Conservation (phyloP, 2,113 vertebrate species). For the Cariama cristata region DNA sequence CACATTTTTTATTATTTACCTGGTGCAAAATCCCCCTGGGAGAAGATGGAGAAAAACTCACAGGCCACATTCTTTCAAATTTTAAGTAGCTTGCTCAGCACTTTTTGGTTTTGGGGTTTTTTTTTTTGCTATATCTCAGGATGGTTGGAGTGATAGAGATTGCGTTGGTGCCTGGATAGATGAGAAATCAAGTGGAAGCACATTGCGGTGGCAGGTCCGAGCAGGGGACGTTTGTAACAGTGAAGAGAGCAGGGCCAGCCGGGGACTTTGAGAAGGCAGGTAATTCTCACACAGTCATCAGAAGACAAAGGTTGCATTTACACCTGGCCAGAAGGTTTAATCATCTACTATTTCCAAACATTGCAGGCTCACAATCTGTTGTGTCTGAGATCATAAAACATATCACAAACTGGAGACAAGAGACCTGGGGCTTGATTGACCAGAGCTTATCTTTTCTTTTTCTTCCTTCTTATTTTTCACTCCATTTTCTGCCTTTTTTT, state of each 20-base stretch:
- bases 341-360: constrained; percentile 98
- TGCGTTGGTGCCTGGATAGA: neutral
- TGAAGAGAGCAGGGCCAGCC: constrained; percentile 32
- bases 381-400: constrained; percentile 81
- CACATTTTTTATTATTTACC: constrained; percentile 80
- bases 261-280: constrained; percentile 62
- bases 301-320: constrained; percentile 99
- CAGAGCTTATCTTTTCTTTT: constrained; percentile 52
- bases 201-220: neutral
- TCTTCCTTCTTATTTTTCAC: constrained; percentile 49
- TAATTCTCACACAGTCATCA: constrained; percentile 80
- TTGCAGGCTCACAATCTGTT: constrained; percentile 80
- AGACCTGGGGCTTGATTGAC: constrained; percentile 46
- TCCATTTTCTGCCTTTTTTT: neutral
- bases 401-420: constrained; percentile 67
- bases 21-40: constrained; percentile 64
- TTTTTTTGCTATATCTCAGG: neutral
- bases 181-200: neutral
- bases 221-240: neutral
- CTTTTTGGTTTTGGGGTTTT: neutral
- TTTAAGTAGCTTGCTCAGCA: neutral
- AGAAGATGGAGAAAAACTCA: constrained; percentile 11
- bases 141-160: neutral
- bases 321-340: constrained; percentile 95
- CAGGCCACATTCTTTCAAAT: neutral